Conservation (phyloP, 2,888 invertebrate genomes). For the Mesodorylaimus sp. region DNA sequence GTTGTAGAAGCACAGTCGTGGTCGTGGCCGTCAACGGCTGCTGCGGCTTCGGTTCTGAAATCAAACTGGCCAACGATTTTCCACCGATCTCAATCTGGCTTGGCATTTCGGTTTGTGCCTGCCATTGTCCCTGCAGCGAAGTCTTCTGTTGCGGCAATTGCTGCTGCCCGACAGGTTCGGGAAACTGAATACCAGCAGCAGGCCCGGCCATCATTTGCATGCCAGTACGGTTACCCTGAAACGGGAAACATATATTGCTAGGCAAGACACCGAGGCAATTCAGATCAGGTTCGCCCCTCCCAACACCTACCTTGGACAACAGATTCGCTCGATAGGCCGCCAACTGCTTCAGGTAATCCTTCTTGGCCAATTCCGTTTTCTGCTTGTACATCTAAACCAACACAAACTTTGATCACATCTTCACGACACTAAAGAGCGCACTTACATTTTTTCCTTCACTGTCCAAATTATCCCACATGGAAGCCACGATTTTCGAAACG, state of each 20-base stretch:
- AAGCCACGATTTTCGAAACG: slow-evolving; percentile 88
- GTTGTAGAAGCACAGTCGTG: slow-evolving; percentile 10
- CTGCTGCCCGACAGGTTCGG: too few relatives aligned
- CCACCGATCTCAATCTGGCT: slow-evolving; percentile 1
- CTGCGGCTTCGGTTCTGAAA: slow-evolving; percentile 11
- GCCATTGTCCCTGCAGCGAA: too few relatives aligned
- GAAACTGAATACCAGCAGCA: too few relatives aligned
- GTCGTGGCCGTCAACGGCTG: slow-evolving; percentile 13
- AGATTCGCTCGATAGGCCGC: slow-evolving; percentile 78
- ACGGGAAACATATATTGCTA: too few relatives aligned
- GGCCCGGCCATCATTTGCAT: too few relatives aligned
- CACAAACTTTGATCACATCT: too few relatives aligned
- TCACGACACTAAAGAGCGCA: too few relatives aligned
- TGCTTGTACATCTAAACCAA: slow-evolving; percentile 80
- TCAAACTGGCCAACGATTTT: slow-evolving; percentile 9
- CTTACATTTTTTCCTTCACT: slow-evolving; percentile 81
- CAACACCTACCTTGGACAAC: slow-evolving; percentile 53
- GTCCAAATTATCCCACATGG: slow-evolving; percentile 93
- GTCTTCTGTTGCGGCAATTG: too few relatives aligned
- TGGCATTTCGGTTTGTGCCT: too few relatives aligned
- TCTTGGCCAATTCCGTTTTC: slow-evolving; percentile 86
- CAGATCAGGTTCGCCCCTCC: too few relatives aligned
- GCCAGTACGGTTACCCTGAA: too few relatives aligned
- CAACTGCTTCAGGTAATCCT: slow-evolving; percentile 79
- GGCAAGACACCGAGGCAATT: too few relatives aligned